Evolutionary conservation across 2,797 vertebrate genomes (phyloP).

Genomic region (Acrocephalus scirpaceus): DNA sequence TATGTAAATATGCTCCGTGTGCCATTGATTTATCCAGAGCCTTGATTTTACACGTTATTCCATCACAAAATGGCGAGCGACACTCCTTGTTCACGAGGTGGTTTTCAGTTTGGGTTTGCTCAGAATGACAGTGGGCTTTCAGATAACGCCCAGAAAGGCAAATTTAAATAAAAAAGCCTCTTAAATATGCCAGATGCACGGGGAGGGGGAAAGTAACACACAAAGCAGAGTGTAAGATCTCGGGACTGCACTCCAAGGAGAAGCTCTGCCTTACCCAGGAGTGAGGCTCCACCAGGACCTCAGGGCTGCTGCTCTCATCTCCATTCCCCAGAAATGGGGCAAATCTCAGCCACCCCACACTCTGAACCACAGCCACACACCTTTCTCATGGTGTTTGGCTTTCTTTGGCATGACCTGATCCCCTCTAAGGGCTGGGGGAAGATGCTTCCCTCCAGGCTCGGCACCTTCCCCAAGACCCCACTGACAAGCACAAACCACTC

Average conservation of each 20-base stretch:
- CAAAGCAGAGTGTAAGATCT: background rate
- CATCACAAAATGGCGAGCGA: constrained; percentile 29
- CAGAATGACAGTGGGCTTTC: background rate
- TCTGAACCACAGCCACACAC: background rate
- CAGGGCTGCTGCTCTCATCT: background rate
- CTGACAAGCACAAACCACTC: accelerated
- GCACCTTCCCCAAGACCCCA: background rate
- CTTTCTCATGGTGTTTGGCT: background rate
- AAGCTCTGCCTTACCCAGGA: background rate
- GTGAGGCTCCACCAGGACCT: background rate
- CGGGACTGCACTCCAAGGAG: accelerated
- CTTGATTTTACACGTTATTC: background rate
- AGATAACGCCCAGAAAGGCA: background rate
- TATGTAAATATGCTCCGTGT: constrained; percentile 27
- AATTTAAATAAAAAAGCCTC: background rate
- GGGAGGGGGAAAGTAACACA: background rate
- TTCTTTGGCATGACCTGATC: background rate
- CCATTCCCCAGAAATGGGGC: accelerated
- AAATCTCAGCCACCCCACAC: background rate
- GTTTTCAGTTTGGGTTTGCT: background rate
- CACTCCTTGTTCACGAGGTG: background rate
- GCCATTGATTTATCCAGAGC: constrained; percentile 34
- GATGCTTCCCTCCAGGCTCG: background rate
- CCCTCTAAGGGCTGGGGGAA: accelerated
- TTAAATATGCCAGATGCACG: background rate